Evolutionary conservation across 2,113 vertebrate species (phyloP).

Genomic region (Sylvietta virens): DNA sequence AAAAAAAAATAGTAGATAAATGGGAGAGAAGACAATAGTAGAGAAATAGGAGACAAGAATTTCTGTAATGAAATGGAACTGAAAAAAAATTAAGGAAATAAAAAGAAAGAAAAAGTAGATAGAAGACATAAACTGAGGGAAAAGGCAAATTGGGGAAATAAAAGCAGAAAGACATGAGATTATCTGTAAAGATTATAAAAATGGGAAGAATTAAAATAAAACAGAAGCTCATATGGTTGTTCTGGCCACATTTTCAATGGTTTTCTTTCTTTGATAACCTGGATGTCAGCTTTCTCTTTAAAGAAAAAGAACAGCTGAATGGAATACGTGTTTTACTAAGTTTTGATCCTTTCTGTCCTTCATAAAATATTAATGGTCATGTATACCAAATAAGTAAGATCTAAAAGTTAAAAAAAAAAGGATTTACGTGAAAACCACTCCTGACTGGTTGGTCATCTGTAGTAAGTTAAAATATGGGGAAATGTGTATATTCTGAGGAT

Average conservation of each 20-base stretch:
- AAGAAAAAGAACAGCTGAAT: neutral
- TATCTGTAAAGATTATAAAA: neutral
- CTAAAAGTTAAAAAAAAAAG: neutral
- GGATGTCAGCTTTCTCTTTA: neutral
- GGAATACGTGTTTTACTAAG: neutral
- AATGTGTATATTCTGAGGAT: neutral
- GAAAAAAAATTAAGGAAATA: neutral
- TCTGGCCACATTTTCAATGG: neutral
- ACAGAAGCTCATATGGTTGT: neutral
- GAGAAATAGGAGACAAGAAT: neutral
- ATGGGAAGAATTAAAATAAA: neutral
- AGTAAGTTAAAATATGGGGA: neutral
- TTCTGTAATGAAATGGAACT: neutral
- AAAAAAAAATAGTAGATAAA: neutral
- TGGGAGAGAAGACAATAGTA: neutral
- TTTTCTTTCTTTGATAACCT: neutral
- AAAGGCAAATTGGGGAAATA: neutral
- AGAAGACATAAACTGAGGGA: neutral
- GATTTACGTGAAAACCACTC: neutral
- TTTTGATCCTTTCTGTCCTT: neutral
- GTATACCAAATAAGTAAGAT: neutral
- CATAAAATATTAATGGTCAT: neutral
- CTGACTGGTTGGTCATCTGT: neutral
- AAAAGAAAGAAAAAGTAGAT: neutral
- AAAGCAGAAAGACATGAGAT: neutral